Base-by-base conservation (phyloP, 2,797 vertebrate species). In the Sandelia bainsii region DNA sequence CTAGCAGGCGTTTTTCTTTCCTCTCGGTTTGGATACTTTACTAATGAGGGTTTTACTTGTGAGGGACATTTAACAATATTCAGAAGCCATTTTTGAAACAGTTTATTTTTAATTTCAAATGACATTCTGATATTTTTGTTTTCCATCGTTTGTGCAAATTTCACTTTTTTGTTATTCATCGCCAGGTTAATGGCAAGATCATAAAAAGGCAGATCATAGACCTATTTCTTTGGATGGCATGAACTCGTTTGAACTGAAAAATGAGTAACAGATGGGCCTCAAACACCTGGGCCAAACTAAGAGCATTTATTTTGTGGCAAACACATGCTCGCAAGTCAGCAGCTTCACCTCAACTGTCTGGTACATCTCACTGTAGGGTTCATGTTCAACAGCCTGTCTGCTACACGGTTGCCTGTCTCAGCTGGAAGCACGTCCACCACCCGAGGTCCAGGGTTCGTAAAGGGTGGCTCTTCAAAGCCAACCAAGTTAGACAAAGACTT, bases 181-280 rank as follows among this genome's bases (percentile, higher is more conserved):
- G 64, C 58, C 87, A 88, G 90, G 82, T 81, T 58, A 54, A 64
- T 77, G 57, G n/a, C n/a, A n/a, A n/a, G n/a, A n/a, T n/a, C n/a
- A n/a, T n/a, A n/a, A 66, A 74, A 77, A 81, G 72, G 49, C 11
- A 67, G 22, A 60, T n/a, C 48, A 39, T 54, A 68, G 29, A 54
- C n/a, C 52, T 48, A 25, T 75, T 87, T 56, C n/a, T 39, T 71
- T 79, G 80, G 76, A 85, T 79, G 75, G 58, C 29, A 69, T 75
- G 52, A 72, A 70, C 56, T 27, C 59, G 56, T 65, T 51, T 69
- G 68, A 63, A 25, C 39, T 54, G 46, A 72, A 70, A 92, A 76
- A 93, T 95, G 94, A 92, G 75, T 83, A 67, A 95, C 90, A 91
- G 91, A 91, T 95, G 95, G 81, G 80, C 92, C 87, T 74, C 94